Evolutionary conservation across 64 coral and sea anemone species (phyloP), one percentile per base, ranked within the genome.

Genomic region (Dendrophyllia cribrosa): DNA sequence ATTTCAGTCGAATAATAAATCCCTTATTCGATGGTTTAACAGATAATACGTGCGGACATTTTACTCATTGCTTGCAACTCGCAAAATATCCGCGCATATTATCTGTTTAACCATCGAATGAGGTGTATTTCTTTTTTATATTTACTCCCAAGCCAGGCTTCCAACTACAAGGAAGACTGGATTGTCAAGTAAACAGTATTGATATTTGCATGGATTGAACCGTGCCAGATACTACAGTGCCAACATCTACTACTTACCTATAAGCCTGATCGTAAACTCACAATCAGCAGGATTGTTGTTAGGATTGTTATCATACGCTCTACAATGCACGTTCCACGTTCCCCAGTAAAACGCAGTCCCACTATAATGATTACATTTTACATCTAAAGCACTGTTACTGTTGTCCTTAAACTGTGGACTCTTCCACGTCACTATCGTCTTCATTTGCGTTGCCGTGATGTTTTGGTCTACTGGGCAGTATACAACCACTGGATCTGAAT

Each of bases 321-420:
- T 78, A 47, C 90, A 92, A 48, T 76, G 46, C 45, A 92, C 82
- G 44, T 92, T 92, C 90, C 90, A 92, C 9, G 79, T 83, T 20
- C 90, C 90, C 90, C 90, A 92, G 81, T 92, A 92, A 66, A 92
- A 86, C 6, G 20, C 17, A 16, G 70, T 61, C 0, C 90, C 90
- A 48, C 90, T 92, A 52, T 77, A 70, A 52, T 83, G 59, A 19
- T 75, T 92, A 14, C 90, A 92, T 70, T 43, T 84, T 21, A 86
- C 24, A 6, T 25, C 26, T 23, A 92, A 69, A 12, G 51, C 20
- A 56, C 11, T 75, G 2, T 78, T 51, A 34, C 80, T 76, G 60
- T 92, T 92, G 90, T 92, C 90, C 66, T 25, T 68, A 59, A 92
- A 92, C 68, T 78, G 19, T 1, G 90, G 90, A 25, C 17, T 4